Evolutionary conservation across 1,140 invertebrate species (phyloP).

Genomic region (Zaprionus tsacasi): DNA sequence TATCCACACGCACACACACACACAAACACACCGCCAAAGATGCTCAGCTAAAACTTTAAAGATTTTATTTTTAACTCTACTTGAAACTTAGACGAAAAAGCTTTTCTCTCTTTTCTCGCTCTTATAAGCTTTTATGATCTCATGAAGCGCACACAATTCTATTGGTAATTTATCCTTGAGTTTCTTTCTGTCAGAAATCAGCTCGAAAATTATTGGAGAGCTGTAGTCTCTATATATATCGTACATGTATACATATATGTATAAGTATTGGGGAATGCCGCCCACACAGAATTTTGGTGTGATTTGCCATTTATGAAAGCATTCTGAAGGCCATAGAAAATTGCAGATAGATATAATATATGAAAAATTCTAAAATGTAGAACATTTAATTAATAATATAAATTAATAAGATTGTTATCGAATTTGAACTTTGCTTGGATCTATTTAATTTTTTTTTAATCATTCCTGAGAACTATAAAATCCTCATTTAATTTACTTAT

Average conservation of each 20-base stretch:
- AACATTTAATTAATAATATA: neutral
- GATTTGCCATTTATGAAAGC: slow-evolving; percentile 40
- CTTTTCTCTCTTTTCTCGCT: slow-evolving; percentile 46
- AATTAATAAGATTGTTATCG: neutral
- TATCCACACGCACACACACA: slow-evolving; percentile 31
- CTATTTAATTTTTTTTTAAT: neutral
- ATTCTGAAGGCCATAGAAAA: slow-evolving; percentile 50
- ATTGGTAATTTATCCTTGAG: slow-evolving; percentile 73
- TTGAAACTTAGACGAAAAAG: slow-evolving; percentile 73
- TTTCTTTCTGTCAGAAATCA: slow-evolving; percentile 52
- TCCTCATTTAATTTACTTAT: too few relatives aligned
- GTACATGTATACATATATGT: slow-evolving; percentile 11
- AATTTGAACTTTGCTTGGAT: neutral
- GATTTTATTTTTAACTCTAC: slow-evolving; percentile 75
- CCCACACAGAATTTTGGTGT: slow-evolving; percentile 34
- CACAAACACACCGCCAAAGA: slow-evolving; percentile 18
- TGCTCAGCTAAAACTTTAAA: slow-evolving; percentile 27
- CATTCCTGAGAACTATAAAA: neutral
- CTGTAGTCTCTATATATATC: slow-evolving; percentile 23
- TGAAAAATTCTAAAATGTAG: neutral
- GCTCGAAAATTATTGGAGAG: slow-evolving; percentile 66
- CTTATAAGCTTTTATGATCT: slow-evolving; percentile 68
- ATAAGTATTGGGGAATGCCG: slow-evolving; percentile 20
- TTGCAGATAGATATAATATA: neutral
- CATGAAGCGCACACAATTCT: slow-evolving; percentile 44